phyloP scores from a whole-genome alignment of 2,113 vertebrate species.

The Cnemophilus loriae region DNA sequence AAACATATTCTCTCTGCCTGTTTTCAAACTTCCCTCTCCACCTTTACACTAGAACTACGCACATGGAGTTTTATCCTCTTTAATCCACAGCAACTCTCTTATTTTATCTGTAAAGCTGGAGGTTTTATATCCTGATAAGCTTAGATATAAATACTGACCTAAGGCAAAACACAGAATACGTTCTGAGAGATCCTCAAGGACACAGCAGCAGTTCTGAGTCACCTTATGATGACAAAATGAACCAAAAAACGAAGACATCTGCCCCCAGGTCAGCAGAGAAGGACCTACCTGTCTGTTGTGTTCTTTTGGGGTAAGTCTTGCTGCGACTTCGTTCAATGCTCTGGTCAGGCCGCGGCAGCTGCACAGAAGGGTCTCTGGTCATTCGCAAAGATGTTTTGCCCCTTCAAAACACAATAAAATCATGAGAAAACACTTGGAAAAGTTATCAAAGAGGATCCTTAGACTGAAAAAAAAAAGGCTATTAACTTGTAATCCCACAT shows the following conservation, averaged over 20 bases:
- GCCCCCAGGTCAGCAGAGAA: neutral
- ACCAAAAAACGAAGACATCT: neutral
- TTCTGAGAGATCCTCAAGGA: neutral
- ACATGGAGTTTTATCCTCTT: neutral
- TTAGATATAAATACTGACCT: neutral
- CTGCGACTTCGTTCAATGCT: slow-evolving; percentile 80
- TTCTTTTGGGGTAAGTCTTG: slow-evolving; percentile 87
- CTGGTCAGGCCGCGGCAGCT: slow-evolving; percentile 81
- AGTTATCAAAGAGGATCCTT: neutral
- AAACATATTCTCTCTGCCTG: neutral
- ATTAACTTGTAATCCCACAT: neutral
- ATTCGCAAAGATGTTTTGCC: slow-evolving; percentile 80
- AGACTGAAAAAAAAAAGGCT: neutral
- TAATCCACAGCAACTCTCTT: neutral
- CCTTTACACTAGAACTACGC: neutral
- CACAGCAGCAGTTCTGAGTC: neutral
- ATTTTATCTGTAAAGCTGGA: neutral
- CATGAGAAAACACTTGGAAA: neutral
- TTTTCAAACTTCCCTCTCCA: neutral
- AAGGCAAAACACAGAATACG: neutral
- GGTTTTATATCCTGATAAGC: neutral
- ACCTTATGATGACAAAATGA: neutral
- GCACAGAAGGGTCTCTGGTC: slow-evolving; percentile 76
- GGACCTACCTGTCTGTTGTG: slow-evolving; percentile 71
- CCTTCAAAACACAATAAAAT: slow-evolving; percentile 64